Base-by-base conservation (phyloP, 2,113 vertebrate species). In the Petromus typicus region DNA sequence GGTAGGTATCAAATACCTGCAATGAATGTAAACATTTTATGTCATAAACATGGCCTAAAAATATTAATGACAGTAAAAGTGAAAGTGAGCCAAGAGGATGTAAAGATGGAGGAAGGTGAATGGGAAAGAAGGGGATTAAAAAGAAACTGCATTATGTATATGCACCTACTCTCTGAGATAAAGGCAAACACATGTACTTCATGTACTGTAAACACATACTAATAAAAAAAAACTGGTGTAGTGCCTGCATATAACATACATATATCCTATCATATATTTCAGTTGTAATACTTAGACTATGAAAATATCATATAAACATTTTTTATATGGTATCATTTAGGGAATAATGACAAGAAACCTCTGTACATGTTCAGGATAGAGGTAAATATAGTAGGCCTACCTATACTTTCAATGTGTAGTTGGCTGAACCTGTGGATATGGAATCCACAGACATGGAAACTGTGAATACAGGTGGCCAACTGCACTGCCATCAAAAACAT, bases 401-500 rank as follows among this genome's bases (percentile, higher is more conserved):
- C 3, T 34, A 54, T 2, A 66, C 27, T 86, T 75, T 54, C 4
- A 4, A 37, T 66, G 2, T 83, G 14, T 34, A 54, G 56, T 45
- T 89, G 20, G 32, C 64, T 71, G 23, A 63, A 75, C 56, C 7
- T 82, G 48, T 45, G 45, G 11, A 30, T 76, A 30, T 23, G 4
- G 16, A 63, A 43, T 22, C 92, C n/a, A 34, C 25, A 81, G 23
- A 75, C 25, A 10, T 22, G 22, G 79, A 73, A 17, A 11, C 32
- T 25, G 59, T 22, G 40, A 27, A 66, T 30, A 67, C 8, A 17
- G 23, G 12, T 2, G 57, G 83, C 30, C 25, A 73, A 61, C 9
- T 73, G 30, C 18, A 56, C 16, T 82, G 8, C 89, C 64, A 73
- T 88, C 64, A 93, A 95, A 95, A 94, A 34, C 9, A 89, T 66